Evolutionary conservation across 2,797 vertebrate genomes (phyloP).

Genomic region (Gadopsis marmoratus): DNA sequence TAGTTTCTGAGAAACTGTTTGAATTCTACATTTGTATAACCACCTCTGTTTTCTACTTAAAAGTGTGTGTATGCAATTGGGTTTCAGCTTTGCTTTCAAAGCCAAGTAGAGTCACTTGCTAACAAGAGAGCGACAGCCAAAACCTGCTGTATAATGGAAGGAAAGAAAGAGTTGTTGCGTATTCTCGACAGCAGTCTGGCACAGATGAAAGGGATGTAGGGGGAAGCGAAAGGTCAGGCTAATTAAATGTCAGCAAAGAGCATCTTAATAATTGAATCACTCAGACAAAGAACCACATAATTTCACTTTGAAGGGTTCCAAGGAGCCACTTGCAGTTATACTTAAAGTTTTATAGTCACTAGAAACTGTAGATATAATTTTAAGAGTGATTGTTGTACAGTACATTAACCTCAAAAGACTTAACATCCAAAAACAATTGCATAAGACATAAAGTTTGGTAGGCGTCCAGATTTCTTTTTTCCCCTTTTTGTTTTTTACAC

Average conservation of each 20-base stretch:
- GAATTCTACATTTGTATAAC: slow-evolving; percentile 18
- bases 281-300: slow-evolving; percentile 68
- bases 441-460: slow-evolving; percentile 2
- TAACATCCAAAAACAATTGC: slow-evolving; percentile 1
- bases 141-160: slow-evolving; percentile 33
- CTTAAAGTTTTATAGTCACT: slow-evolving; percentile 34
- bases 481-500: not conserved
- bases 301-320: slow-evolving; percentile 45
- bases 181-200: slow-evolving; percentile 70
- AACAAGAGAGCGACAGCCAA: slow-evolving; percentile 30
- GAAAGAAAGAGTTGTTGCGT: slow-evolving; percentile 44
- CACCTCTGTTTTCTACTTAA: not conserved
- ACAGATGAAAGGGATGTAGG: slow-evolving; percentile 58
- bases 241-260: slow-evolving; percentile 82
- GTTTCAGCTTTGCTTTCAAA: slow-evolving; percentile 28
- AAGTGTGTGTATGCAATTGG: slow-evolving; percentile 11
- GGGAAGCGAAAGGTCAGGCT: slow-evolving; percentile 78
- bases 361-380: slow-evolving; percentile 22
- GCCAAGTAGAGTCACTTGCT: slow-evolving; percentile 31
- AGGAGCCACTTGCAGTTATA: slow-evolving; percentile 28
- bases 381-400: slow-evolving; percentile 20
- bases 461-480: not conserved
- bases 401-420: slow-evolving; percentile 25
- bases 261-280: slow-evolving; percentile 77
- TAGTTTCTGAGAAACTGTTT: slow-evolving; percentile 29